Conservation (phyloP, 2,888 invertebrate genomes). For the Ornithoptera priamus region DNA sequence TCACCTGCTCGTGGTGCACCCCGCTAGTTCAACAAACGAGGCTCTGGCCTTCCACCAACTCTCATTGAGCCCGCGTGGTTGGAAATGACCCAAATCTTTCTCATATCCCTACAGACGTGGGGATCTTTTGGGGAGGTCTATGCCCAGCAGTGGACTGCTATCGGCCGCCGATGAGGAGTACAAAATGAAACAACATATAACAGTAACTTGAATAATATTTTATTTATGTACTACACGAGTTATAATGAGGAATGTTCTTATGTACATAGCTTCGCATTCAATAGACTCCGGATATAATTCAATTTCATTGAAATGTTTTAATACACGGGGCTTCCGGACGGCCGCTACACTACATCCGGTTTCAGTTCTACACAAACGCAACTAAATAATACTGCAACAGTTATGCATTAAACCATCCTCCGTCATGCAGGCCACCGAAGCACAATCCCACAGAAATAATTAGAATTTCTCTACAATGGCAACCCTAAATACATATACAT, state of each 20-base stretch:
- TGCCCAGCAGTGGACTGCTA: no score
- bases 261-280: slow-evolving; percentile 73
- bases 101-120: no score
- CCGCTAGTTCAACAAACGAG: no score
- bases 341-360: slow-evolving; percentile 33
- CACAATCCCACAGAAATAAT: slow-evolving; percentile 10
- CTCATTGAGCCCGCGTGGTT: no score
- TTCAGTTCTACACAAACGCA: slow-evolving; percentile 48
- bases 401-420: slow-evolving; percentile 18
- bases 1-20: no score
- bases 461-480: slow-evolving; percentile 20
- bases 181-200: slow-evolving; percentile 62
- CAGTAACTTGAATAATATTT: slow-evolving; percentile 80
- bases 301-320: slow-evolving; percentile 47
- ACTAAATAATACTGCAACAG: slow-evolving; percentile 62
- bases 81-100: no score
- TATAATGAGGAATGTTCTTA: slow-evolving; percentile 80
- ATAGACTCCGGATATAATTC: slow-evolving; percentile 55
- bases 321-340: slow-evolving; percentile 39
- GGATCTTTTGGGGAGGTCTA: no score
- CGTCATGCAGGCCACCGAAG: slow-evolving; percentile 14
- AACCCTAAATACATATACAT: slow-evolving; percentile 6
- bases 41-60: no score
- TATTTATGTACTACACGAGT: slow-evolving; percentile 80
- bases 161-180: neutral